Conservation (phyloP, 2,113 vertebrate genomes). For the Melanotaenia duboulayi region DNA sequence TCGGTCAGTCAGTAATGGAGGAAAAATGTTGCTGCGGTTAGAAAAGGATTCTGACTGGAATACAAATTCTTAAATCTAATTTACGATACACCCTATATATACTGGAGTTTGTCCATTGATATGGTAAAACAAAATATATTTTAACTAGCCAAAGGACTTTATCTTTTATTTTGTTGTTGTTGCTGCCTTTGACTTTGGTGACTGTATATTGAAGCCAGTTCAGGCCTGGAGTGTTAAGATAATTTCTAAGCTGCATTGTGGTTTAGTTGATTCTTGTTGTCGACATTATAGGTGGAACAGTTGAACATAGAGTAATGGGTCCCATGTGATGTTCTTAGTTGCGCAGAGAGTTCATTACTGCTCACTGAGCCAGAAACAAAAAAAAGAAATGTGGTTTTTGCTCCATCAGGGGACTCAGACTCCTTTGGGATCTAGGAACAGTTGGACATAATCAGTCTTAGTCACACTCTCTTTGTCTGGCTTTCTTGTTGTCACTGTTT, state of each 20-base stretch:
- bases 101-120: too few relatives aligned
- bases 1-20: neutral
- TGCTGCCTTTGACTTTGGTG: neutral
- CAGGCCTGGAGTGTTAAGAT: neutral
- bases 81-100: neutral
- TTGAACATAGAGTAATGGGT: conserved; percentile 37
- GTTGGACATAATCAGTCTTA: conserved; percentile 21
- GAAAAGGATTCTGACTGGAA: neutral
- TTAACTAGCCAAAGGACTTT: neutral
- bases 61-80: neutral
- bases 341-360: conserved; percentile 45
- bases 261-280: conserved; percentile 27
- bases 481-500: neutral
- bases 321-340: conserved; percentile 47
- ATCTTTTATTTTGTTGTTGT: neutral
- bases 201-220: neutral
- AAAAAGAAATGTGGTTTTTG: conserved; percentile 30
- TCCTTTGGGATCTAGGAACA: conserved; percentile 53
- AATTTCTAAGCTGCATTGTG: conserved; percentile 5
- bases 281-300: conserved; percentile 30
- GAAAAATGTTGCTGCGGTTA: neutral
- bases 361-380: conserved; percentile 52
- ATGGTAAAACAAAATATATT: too few relatives aligned
- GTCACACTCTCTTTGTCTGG: conserved; percentile 10
- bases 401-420: conserved; percentile 62